These are phyloP conservation scores for Rhinella marina DNA, from an alignment of 2,797 vertebrate genomes.

Conservation along the genomic window DNA sequence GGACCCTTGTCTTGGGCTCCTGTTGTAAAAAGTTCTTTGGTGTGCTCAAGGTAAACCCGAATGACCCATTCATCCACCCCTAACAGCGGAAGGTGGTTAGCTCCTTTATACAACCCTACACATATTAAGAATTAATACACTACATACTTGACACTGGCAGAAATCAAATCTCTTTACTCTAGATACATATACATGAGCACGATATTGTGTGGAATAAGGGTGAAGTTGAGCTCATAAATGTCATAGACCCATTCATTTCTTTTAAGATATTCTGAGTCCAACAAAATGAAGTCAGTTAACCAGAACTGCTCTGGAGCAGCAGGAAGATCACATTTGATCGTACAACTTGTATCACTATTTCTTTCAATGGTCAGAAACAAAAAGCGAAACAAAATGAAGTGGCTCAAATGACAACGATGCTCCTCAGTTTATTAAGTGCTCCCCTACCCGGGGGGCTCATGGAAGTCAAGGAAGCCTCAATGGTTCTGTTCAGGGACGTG, in stretches of 20 bases:
- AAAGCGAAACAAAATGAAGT: conserved; percentile 69
- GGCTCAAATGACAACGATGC: conserved; percentile 73
- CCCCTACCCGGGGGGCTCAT: conserved; percentile 66
- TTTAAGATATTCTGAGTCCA: conserved; percentile 62
- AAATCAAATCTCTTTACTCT: conserved; percentile 34
- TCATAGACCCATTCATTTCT: conserved; percentile 40
- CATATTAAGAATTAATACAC: neutral
- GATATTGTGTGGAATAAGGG: conserved; percentile 10
- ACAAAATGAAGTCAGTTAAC: conserved; percentile 67
- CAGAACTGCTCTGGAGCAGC: conserved; percentile 69
- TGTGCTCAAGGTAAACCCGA: conserved; percentile 16
- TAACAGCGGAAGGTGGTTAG: neutral
- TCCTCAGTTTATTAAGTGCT: conserved; percentile 72
- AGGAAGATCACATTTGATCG: conserved; percentile 73
- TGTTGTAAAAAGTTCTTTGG: conserved; percentile 34
- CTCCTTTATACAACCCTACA: neutral
- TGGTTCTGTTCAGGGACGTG: conserved; percentile 64
- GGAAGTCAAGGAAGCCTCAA: conserved; percentile 70
- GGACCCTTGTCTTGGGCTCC: neutral
- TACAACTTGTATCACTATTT: conserved; percentile 73
- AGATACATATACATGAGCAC: conserved; percentile 7
- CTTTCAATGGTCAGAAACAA: conserved; percentile 69
- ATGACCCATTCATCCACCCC: neutral
- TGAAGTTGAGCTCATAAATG: conserved; percentile 69
- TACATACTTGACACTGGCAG: conserved; percentile 17